Evolutionary conservation across 2,888 invertebrate species (phyloP), one percentile per base, ranked within the genome.

Genomic region (Cephus runcator): DNA sequence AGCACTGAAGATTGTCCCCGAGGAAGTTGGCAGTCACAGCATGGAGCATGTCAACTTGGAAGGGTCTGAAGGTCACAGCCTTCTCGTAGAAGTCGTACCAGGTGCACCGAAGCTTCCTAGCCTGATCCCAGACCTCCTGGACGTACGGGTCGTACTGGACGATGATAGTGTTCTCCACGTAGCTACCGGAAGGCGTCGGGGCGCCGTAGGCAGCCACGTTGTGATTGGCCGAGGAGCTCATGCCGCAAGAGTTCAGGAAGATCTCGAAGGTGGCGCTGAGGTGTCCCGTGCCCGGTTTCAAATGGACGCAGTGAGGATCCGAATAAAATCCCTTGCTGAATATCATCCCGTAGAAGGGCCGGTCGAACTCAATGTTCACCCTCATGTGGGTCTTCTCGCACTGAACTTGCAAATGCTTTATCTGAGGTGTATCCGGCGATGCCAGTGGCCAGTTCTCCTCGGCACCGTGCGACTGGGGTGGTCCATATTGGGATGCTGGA

Each of bases 31-130:
- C 98, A 0, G 98, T 97, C 73, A 98, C 98, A 0, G 98, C 98
- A 91, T 98, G 97, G 85, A 98, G 92, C 97, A 98, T 98, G 91
- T 98, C 98, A 69, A 98, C 98, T 93, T 97, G 97, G 95, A 98
- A 98, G 40, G 98, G 98, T 88, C 98, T 93, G 93, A 98, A 98
- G 69, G 98, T 97, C 78, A 98, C 98, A 1, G 97, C 97, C 92
- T 98, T 98, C 91, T 98, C 98, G 92, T 98, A 98, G 92, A 97
- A 98, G 90, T 98, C 98, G 92, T 98, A 98, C 98, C 98, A 98
- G 56, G 98, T 98, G 92, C 98, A 98, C 79, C 98, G 94, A 75
- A 98, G 92, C 91, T 97, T 97, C 88, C 98, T 94, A 3, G 98
- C 97, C 91, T 98, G 97, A 94, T 98, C 98, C 98, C 98, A 98